Conservation (phyloP, 2,113 vertebrate genomes). For the Tinamus guttatus region DNA sequence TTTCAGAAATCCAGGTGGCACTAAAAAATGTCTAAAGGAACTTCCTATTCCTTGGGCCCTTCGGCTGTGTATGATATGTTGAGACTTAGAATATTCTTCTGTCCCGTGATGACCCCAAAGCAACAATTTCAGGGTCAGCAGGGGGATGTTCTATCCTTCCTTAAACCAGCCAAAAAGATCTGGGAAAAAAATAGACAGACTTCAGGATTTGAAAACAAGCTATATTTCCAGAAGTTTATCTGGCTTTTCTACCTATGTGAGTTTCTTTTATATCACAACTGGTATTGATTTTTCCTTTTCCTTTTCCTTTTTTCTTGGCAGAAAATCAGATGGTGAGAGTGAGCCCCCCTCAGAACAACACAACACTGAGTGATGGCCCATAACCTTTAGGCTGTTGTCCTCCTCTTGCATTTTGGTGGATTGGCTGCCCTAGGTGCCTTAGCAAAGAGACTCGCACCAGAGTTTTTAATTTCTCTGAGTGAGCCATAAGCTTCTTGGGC, state of each 20-base stretch:
- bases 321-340: not conserved
- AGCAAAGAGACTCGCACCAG: not conserved
- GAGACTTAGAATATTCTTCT: not conserved
- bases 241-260: not conserved
- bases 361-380: not conserved
- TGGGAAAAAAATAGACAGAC: not conserved
- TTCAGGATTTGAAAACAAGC: not conserved
- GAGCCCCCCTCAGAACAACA: not conserved
- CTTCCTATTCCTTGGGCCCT: not conserved
- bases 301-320: not conserved
- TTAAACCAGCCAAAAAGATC: not conserved
- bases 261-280: not conserved
- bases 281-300: not conserved
- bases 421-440: not conserved
- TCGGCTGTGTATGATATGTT: rapidly evolving
- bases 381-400: not conserved
- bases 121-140: not conserved
- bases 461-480: not conserved
- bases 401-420: not conserved
- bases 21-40: not conserved
- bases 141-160: not conserved
- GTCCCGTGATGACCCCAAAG: not conserved
- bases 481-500: not conserved
- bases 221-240: not conserved
- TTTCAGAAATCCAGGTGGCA: not conserved